Evolutionary conservation across 1,140 invertebrate species (phyloP).

Genomic region (Laupala kohalensis): DNA sequence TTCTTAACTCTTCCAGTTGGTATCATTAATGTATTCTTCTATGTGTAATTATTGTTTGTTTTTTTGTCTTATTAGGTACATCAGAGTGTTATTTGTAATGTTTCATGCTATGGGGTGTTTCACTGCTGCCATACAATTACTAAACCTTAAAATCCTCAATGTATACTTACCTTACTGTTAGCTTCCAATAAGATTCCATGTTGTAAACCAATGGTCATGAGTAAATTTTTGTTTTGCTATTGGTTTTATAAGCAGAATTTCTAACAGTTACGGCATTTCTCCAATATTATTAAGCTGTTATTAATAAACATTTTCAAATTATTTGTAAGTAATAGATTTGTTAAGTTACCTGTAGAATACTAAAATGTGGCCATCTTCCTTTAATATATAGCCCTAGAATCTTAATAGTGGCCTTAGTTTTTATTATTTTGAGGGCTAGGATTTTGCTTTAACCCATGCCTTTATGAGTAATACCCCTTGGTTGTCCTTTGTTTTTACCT

Average conservation of each 20-base stretch:
- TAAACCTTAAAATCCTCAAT: background rate
- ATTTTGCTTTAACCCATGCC: background rate
- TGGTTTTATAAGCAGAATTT: background rate
- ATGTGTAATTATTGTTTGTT: constrained; percentile 12
- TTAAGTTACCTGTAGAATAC: background rate
- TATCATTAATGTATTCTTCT: background rate
- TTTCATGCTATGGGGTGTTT: constrained; percentile 16
- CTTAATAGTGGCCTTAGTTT: background rate
- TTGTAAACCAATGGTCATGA: background rate
- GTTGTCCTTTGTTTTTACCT: background rate
- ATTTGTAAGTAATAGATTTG: background rate
- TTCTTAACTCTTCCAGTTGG: background rate
- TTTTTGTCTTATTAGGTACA: constrained; percentile 18
- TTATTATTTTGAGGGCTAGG: background rate
- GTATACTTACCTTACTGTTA: background rate
- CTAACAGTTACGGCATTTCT: background rate
- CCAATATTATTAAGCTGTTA: background rate
- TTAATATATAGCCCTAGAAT: background rate
- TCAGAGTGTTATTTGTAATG: constrained; percentile 12
- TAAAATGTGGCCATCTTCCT: background rate
- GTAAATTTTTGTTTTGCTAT: background rate
- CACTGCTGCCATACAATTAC: constrained; percentile 18
- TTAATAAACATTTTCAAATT: background rate
- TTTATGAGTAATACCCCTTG: too few relatives aligned
- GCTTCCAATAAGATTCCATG: background rate